Evolutionary conservation across 2,113 vertebrate genomes (phyloP), one percentile per base, ranked within the genome.

Genomic region (Parotia lawesii): DNA sequence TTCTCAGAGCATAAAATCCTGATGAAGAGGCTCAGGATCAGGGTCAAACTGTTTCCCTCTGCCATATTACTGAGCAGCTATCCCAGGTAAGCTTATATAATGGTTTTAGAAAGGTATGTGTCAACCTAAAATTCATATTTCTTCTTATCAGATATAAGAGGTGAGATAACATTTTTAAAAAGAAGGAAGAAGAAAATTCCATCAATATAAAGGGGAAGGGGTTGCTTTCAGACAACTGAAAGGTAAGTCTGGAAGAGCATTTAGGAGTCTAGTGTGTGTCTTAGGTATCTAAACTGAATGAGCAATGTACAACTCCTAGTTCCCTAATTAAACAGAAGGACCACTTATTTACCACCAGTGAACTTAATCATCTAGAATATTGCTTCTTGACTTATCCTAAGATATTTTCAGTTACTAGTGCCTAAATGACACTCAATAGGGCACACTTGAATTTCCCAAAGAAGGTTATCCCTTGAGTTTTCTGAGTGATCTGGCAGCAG

Each of bases 141-240:
- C 50, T 90, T 86, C 7, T 1, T 54, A 54, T 58, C 33, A 71
- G 35, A 62, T 11, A 29, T 22, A 23, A 61, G 6, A 76, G 2
- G 8, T 58, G 25, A 70, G 33, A 38, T 13, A 42, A n/a, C 3
- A 9, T 33, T 70, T 79, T 35, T 12, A 1, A 33, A 90, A 80
- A 13, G 8, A 71, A 84, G 19, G 21, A 83, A 79, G 12, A 77
- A 75, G 61, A 65, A 42, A 33, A 11, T 9, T 37, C 20, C 21
- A 9, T 47, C 8, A 17, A 1, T 81, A 12, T 57, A 10, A 75
- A 3, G 33, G 17, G 4, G 2, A 20, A 12, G 4, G 1, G 0
- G 1, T 13, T 83, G 15, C 14, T 70, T 90, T 61, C 80, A 77
- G 27, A 22, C 6, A 51, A 11, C 12, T 58, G 23, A 65, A 88